Base-by-base conservation (phyloP, 2,888 invertebrate genomes). In the Cybosia mesomella region DNA sequence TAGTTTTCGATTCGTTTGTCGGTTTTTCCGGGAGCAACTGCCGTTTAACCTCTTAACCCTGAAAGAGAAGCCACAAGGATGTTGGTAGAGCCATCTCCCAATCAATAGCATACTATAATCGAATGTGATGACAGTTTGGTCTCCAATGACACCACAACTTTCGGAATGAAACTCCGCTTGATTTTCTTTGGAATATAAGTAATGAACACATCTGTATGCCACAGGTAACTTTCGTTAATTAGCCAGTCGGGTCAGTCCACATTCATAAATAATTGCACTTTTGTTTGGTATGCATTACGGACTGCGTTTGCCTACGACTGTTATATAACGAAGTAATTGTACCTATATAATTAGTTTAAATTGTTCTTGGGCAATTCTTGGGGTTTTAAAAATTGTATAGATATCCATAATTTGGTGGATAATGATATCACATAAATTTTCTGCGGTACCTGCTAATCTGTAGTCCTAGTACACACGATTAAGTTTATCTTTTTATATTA, bases 261-360 rank as follows among this genome's bases (percentile, higher is more conserved):
- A 49, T 49, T n/a, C n/a, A 49, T 49, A 49, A 49, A 49, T 49
- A 49, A 49, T 49, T 49, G 49, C 49, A 49, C 9, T 49, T n/a
- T 49, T 18, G 49, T 49, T 49, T 49, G 49, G 49, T n/a, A 49
- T 49, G 49, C 49, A 49, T 49, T n/a, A 49, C 49, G n/a, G n/a
- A 49, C 9, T 49, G 49, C 49, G 7, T n/a, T 49, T 49, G 9
- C n/a, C 49, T 7, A 9, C 22, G 43, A 28, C 5, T 49, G 43
- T 28, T 49, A 13, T 10, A 15, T 21, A 49, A 49, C 8, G 49
- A 49, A 49, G 49, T 49, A 49, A n/a, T 49, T 49, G n/a, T 8
- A 43, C 5, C 5, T 28, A 28, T 15, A 43, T 15, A 7, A 43
- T 43, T 43, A 18, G 1, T 18, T 11, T 43, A 43, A 18, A 43